These are phyloP conservation scores for Cancer borealis DNA, from an alignment of 2,888 invertebrate genomes.

Conservation along the genomic window DNA sequence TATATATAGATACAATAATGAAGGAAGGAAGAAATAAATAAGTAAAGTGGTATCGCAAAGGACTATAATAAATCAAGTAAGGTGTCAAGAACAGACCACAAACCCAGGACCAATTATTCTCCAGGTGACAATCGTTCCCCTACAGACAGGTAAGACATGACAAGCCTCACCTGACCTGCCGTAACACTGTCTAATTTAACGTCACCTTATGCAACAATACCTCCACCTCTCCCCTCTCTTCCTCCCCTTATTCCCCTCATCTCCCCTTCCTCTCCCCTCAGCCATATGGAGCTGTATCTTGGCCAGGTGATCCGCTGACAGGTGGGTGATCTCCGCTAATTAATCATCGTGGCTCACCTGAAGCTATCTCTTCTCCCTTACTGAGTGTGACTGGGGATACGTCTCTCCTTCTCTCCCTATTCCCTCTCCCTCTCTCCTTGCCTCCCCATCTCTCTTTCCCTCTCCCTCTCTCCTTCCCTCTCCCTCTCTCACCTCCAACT, in stretches of 20 bases:
- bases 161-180: slow-evolving; percentile 4
- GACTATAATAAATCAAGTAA: no score
- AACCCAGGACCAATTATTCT: not conserved
- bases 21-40: no score
- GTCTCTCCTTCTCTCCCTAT: not conserved
- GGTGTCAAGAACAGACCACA: not conserved
- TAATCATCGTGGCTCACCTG: slow-evolving; percentile 22
- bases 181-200: not conserved
- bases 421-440: not conserved
- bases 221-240: not conserved
- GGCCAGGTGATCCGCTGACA: slow-evolving; percentile 10
- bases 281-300: not conserved
- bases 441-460: not conserved
- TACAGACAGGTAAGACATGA: not conserved
- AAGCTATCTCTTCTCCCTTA: not conserved
- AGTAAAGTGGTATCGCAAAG: no score
- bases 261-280: not conserved
- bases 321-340: not conserved
- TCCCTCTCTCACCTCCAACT: not conserved
- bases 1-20: not conserved
- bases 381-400: not conserved
- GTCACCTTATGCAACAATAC: slow-evolving; percentile 17
- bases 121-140: not conserved
- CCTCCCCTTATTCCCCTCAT: not conserved
- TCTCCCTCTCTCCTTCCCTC: not conserved